Percentiles rank a stretch among this genome's conserved stretches.
These are phyloP conservation scores for Champsocephalus esox DNA, from an alignment of 2,797 vertebrate species.

Conservation along the genomic window DNA sequence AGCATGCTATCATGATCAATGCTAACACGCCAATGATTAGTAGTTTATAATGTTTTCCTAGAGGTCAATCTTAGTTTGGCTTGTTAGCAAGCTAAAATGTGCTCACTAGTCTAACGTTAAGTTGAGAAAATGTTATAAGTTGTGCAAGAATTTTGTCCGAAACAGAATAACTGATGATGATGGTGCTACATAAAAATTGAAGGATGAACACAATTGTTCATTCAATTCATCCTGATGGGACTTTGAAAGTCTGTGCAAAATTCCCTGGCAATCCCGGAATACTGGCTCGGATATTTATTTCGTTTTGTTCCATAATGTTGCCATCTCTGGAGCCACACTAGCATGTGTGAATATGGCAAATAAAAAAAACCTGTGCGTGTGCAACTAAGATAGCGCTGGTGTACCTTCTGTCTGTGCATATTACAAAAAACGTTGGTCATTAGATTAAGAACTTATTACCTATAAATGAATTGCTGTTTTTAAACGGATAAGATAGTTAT, in stretches of 20 bases:
- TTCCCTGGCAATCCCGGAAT: neutral
- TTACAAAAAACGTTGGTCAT: slow-evolving; percentile 2
- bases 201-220: neutral
- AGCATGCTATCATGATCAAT: neutral
- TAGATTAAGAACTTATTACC: neutral
- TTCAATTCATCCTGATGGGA: neutral
- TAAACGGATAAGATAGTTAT: slow-evolving; percentile 18
- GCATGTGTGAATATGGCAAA: neutral
- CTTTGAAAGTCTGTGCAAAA: neutral
- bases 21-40: neutral
- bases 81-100: neutral
- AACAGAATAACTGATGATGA: neutral
- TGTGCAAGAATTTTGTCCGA: neutral
- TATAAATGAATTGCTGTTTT: neutral
- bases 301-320: neutral
- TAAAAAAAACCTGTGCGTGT: neutral
- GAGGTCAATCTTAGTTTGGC: neutral
- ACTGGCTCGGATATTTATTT: slow-evolving; percentile 4
- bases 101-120: neutral
- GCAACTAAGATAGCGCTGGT: neutral
- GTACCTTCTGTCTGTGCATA: neutral
- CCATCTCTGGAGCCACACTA: neutral
- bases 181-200: neutral
- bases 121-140: neutral
- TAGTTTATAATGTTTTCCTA: neutral